Evolutionary conservation across 2,888 invertebrate genomes (phyloP).

Genomic region (Euclidia mi): DNA sequence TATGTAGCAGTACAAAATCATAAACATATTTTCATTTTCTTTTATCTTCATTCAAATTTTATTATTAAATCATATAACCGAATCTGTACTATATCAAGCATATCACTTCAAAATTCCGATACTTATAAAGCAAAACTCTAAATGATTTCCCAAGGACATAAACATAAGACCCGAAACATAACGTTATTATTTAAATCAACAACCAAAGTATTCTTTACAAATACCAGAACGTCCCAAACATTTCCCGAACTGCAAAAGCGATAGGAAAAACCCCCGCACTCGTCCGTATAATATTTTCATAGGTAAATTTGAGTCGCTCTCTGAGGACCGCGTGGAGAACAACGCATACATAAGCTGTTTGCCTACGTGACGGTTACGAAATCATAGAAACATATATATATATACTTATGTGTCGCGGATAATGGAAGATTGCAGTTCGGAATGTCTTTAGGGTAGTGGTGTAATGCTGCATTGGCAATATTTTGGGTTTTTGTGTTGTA

Average conservation of each 20-base stretch:
- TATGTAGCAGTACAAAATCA: too few species aligned
- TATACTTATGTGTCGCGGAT: conserved; percentile 8
- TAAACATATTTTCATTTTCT: too few species aligned
- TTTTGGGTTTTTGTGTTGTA: too few species aligned
- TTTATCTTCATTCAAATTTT: too few species aligned
- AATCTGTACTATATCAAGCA: too few species aligned
- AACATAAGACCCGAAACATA: too few species aligned
- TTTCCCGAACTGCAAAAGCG: conserved; percentile 10
- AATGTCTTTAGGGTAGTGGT: conserved; percentile 2
- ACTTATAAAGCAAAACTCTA: too few species aligned
- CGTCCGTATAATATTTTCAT: conserved; percentile 69
- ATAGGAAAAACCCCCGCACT: conserved; percentile 24
- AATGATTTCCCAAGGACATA: too few species aligned
- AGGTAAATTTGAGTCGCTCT: conserved; percentile 73
- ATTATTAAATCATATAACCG: too few species aligned
- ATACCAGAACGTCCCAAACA: background rate
- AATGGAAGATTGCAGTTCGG: conserved; percentile 10
- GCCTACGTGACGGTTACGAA: conserved; percentile 68
- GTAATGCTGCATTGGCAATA: background rate
- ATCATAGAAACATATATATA: conserved; percentile 33
- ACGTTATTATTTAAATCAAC: background rate
- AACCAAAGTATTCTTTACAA: conserved; percentile 6
- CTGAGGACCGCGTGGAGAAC: conserved; percentile 65
- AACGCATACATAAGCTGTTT: conserved; percentile 66
- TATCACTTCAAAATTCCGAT: too few species aligned